phyloP scores from a whole-genome alignment of 2,113 vertebrate genomes.

The Terrapene triunguis region DNA sequence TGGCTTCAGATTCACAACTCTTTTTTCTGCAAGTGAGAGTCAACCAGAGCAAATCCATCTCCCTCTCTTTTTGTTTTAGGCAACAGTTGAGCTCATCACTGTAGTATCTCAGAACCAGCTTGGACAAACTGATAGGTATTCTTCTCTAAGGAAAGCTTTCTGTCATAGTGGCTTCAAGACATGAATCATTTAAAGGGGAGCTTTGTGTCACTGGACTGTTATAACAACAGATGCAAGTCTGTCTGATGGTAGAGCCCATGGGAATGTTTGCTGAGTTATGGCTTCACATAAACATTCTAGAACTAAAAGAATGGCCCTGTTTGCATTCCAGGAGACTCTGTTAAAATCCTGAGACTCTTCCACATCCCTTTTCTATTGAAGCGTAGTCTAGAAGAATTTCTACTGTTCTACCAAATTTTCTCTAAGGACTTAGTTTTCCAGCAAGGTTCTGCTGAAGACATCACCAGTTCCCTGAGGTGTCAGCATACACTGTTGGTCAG shows the following conservation, averaged over 20 bases:
- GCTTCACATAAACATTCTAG: constrained; percentile 4
- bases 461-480: not conserved
- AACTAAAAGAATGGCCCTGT: not conserved
- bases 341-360: not conserved
- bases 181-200: not conserved
- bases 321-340: not conserved
- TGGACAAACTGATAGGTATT: not conserved
- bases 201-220: not conserved
- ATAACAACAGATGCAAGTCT: not conserved
- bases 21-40: not conserved
- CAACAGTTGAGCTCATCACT: not conserved
- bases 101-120: not conserved
- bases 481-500: not conserved
- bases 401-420: not conserved
- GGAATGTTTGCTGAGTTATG: not conserved
- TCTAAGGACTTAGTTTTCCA: no score
- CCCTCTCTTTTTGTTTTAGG: no score
- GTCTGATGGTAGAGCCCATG: not conserved
- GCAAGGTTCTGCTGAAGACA: not conserved
- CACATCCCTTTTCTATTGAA: not conserved
- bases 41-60: not conserved
- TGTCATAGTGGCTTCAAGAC: not conserved
- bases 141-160: not conserved
- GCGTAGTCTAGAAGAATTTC: not conserved
- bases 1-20: not conserved